A percentile compares a stretch with the other conserved stretches of the same genome.
These are phyloP conservation scores for Rhyacophila evoluta DNA, from an alignment of 2,888 invertebrate species.

Conservation along the genomic window DNA sequence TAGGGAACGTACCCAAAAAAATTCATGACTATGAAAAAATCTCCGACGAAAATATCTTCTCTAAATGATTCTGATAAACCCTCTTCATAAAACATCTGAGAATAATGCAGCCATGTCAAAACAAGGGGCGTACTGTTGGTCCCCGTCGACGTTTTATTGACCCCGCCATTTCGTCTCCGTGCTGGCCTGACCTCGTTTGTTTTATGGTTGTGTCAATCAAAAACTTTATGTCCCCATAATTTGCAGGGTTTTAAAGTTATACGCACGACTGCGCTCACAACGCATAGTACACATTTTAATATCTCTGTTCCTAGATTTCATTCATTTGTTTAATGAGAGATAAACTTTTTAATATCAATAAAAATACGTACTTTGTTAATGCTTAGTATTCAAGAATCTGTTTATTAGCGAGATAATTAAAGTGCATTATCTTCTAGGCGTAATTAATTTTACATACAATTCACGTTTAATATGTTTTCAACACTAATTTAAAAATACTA, in stretches of 20 bases:
- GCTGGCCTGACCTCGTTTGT: slow-evolving; percentile 5
- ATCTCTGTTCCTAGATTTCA: background rate
- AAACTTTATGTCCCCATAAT: background rate
- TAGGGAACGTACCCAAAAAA: too few relatives aligned
- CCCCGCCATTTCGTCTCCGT: slow-evolving; percentile 16
- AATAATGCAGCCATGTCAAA: background rate
- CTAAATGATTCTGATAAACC: background rate
- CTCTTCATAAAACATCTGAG: background rate
- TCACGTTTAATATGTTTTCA: too few relatives aligned
- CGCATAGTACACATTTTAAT: background rate
- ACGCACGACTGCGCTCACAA: background rate
- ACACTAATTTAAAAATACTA: too few relatives aligned
- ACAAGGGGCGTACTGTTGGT: background rate
- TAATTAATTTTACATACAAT: too few relatives aligned
- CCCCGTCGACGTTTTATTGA: background rate
- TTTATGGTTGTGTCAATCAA: slow-evolving; percentile 12
- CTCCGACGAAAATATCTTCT: background rate
- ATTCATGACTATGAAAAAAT: too few relatives aligned
- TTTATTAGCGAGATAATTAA: too few relatives aligned
- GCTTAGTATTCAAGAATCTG: too few relatives aligned
- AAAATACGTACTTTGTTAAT: background rate
- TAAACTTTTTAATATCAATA: background rate
- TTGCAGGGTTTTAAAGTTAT: slow-evolving; percentile 19
- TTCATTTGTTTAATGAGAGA: slow-evolving; percentile 4
- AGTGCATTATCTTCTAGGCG: too few relatives aligned